These are phyloP conservation scores for Cyprinodon variegatus DNA, from an alignment of 2,113 vertebrate genomes.

Conservation along the genomic window DNA sequence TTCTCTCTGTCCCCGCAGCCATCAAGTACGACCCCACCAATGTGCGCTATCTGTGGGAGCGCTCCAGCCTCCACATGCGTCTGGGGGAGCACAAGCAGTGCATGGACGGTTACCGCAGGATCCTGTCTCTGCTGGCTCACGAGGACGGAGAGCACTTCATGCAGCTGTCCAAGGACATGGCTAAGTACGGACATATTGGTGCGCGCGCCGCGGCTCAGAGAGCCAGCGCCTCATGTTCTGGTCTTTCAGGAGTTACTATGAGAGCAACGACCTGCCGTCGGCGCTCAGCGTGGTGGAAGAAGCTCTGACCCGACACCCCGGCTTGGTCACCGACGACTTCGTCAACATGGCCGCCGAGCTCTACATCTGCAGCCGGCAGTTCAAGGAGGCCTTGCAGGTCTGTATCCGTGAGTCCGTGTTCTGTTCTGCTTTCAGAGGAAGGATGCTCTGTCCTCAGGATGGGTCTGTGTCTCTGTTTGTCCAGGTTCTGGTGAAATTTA, in stretches of 20 bases:
- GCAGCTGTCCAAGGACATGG: slow-evolving; percentile 97
- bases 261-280: slow-evolving; percentile 88
- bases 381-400: slow-evolving; percentile 90
- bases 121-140: slow-evolving; percentile 89
- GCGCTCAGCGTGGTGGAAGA: slow-evolving; percentile 92
- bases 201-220: neutral
- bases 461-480: neutral
- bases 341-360: slow-evolving; percentile 95
- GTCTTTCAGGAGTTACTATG: slow-evolving; percentile 89
- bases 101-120: slow-evolving; percentile 96
- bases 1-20: slow-evolving; percentile 68
- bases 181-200: slow-evolving; percentile 83
- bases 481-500: slow-evolving; percentile 77
- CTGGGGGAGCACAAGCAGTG: slow-evolving; percentile 94
- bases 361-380: slow-evolving; percentile 89
- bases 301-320: slow-evolving; percentile 87
- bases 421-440: neutral
- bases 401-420: neutral
- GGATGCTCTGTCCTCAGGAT: neutral
- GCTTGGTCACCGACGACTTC: slow-evolving; percentile 89
- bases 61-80: slow-evolving; percentile 93
- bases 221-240: neutral
- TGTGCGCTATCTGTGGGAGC: slow-evolving; percentile 95
- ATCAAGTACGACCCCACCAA: slow-evolving; percentile 94
- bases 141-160: slow-evolving; percentile 95